A percentile compares a stretch with the other conserved stretches of the same genome.
phyloP scores from a whole-genome alignment of 2,113 vertebrate species.

The Pithys albifrons region DNA sequence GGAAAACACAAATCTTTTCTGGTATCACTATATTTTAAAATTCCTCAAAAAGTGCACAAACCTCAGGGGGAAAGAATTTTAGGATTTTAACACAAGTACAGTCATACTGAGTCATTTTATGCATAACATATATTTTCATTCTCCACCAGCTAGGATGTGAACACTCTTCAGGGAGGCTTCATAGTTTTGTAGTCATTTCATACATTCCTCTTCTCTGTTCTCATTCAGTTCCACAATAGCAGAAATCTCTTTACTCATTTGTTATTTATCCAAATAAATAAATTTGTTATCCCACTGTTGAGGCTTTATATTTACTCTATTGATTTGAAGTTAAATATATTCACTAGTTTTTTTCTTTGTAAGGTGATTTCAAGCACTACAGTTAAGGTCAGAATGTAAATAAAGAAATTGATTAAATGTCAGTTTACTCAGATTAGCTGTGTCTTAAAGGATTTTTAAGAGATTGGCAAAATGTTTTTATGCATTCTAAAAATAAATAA shows the following conservation, averaged over 20 bases:
- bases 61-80: not conserved
- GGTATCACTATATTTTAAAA: not conserved
- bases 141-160: not conserved
- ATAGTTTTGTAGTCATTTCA: not conserved
- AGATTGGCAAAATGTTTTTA: not conserved
- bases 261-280: not conserved
- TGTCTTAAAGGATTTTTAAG: not conserved
- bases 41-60: not conserved
- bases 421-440: conserved; percentile 3
- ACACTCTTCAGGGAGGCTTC: not conserved
- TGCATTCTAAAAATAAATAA: not conserved
- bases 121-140: not conserved
- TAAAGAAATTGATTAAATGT: conserved; percentile 42
- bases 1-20: not conserved
- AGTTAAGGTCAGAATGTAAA: conserved; percentile 29
- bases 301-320: not conserved
- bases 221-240: not conserved
- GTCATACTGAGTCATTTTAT: not conserved
- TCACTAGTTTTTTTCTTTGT: not conserved
- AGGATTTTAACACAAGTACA: not conserved
- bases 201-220: not conserved
- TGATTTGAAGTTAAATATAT: not conserved
- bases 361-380: not conserved
- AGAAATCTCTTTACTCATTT: not conserved
- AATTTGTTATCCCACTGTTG: not conserved